Percentiles rank a stretch among this genome's conserved stretches.
Conservation (phyloP, 1,140 invertebrate species). For the Bombus waltoni region DNA sequence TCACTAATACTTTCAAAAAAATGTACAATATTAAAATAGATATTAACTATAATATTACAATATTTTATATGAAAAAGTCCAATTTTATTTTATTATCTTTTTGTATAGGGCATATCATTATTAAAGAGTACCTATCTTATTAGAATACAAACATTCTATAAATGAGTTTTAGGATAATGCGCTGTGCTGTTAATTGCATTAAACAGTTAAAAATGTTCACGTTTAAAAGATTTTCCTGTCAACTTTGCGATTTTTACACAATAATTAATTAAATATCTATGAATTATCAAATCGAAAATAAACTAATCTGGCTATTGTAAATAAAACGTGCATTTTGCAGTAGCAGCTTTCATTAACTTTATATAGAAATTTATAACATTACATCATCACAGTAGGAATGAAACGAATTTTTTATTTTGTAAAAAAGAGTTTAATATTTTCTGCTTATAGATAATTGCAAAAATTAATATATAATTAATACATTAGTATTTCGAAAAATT, state of each 20-base stretch:
- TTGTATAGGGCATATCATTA: constrained; percentile 60
- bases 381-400: background rate
- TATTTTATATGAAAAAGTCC: constrained; percentile 53
- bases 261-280: constrained; percentile 25
- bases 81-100: constrained; percentile 64
- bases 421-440: constrained; percentile 18
- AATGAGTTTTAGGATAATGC: constrained; percentile 30
- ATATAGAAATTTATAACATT: constrained; percentile 22
- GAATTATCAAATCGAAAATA: constrained; percentile 29
- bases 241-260: constrained; percentile 31
- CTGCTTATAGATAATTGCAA: constrained; percentile 21
- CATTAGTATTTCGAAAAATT: constrained; percentile 7
- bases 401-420: constrained; percentile 25
- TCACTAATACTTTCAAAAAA: constrained; percentile 27
- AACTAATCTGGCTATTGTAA: constrained; percentile 34
- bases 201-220: constrained; percentile 58
- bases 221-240: constrained; percentile 60
- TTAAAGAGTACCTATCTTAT: constrained; percentile 46
- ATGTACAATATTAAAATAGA: constrained; percentile 46
- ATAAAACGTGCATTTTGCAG: constrained; percentile 34
- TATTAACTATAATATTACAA: constrained; percentile 21
- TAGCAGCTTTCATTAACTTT: constrained; percentile 36
- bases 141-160: constrained; percentile 48
- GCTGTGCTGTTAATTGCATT: constrained; percentile 54
- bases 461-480: constrained; percentile 40